Evolutionary conservation across 2,888 invertebrate genomes (phyloP).

Genomic region (Malacosoma neustria): DNA sequence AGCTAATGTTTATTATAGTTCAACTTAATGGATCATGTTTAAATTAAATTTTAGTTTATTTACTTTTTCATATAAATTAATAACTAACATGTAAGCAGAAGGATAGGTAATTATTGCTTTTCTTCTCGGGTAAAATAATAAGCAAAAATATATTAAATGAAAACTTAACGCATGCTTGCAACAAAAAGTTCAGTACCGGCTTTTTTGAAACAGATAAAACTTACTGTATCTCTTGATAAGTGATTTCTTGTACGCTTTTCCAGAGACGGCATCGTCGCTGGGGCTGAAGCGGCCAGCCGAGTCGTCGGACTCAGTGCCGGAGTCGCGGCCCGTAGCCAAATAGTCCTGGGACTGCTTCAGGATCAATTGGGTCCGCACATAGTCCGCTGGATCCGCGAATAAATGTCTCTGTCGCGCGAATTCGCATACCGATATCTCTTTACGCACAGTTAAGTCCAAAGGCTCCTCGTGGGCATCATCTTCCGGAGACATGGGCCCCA

Average conservation of each 20-base stretch:
- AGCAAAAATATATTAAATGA: too few species aligned
- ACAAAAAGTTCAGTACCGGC: neutral
- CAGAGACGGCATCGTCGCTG: conserved; percentile 66
- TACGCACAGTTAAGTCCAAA: conserved; percentile 83
- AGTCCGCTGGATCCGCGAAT: conserved; percentile 66
- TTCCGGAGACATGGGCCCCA: conserved; percentile 25
- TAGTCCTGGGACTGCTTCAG: conserved; percentile 66
- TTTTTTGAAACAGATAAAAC: conserved; percentile 43
- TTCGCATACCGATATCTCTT: conserved; percentile 65
- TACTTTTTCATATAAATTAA: too few species aligned
- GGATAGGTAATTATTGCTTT: too few species aligned
- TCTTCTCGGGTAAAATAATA: too few species aligned
- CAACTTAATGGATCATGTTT: too few species aligned
- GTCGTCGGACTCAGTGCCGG: conserved; percentile 88
- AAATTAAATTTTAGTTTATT: too few species aligned
- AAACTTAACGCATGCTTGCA: too few species aligned
- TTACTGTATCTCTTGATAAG: conserved; percentile 96
- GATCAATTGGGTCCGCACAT: conserved; percentile 64
- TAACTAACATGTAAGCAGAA: too few species aligned
- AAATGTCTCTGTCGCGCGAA: conserved; percentile 66
- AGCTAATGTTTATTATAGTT: too few species aligned
- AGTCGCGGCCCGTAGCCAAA: conserved; percentile 75
- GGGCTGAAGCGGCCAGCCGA: conserved; percentile 81
- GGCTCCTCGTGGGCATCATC: conserved; percentile 72
- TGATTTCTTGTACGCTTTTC: conserved; percentile 90